A percentile compares a stretch with the other conserved stretches of the same genome.
Evolutionary conservation across 2,888 invertebrate genomes (phyloP).

Genomic region (Coenonympha glycerion): DNA sequence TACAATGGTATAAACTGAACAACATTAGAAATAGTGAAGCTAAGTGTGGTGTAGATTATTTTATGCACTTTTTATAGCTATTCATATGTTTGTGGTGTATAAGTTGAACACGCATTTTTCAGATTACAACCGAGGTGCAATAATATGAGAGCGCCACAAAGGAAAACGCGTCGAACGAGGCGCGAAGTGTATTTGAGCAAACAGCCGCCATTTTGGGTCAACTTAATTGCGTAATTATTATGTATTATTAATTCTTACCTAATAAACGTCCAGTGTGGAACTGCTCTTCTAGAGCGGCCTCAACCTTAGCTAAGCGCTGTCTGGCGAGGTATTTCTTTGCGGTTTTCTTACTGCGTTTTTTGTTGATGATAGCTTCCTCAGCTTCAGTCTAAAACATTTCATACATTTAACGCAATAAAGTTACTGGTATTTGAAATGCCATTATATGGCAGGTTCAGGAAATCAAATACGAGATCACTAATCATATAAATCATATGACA

Average conservation of each 20-base stretch:
- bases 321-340: conserved; percentile 94
- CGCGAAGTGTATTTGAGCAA: no score
- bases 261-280: conserved; percentile 96
- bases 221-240: no score
- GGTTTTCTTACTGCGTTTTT: conserved; percentile 94
- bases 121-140: no score
- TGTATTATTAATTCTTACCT: conserved; percentile 84
- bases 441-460: conserved; percentile 9
- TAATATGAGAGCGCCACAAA: no score
- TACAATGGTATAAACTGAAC: background rate
- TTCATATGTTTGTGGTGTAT: no score
- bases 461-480: conserved; percentile 9
- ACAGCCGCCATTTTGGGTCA: no score
- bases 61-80: no score
- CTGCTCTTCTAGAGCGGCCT: conserved; percentile 95
- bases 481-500: conserved; percentile 73
- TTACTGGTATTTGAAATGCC: no score
- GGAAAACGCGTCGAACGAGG: no score
- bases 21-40: background rate
- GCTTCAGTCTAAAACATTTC: conserved; percentile 83
- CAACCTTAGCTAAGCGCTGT: conserved; percentile 95
- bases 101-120: no score
- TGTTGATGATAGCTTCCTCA: conserved; percentile 94
- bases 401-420: conserved; percentile 18
- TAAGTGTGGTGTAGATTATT: no score